A percentile compares a stretch with the other conserved stretches of the same genome.
Conservation (phyloP, 1,140 invertebrate species). For the Mya arenaria region DNA sequence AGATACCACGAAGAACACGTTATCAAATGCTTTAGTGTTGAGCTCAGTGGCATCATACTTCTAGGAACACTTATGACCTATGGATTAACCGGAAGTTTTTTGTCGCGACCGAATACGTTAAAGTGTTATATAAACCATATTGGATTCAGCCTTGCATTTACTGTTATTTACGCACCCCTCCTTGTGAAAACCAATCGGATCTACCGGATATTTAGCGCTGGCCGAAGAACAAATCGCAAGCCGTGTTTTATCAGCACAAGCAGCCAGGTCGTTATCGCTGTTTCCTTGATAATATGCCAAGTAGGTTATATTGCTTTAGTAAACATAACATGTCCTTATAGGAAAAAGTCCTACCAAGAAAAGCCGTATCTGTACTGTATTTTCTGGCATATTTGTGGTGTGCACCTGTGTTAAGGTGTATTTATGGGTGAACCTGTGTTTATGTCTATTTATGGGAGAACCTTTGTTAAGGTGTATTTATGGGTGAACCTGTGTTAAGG, state of each 20-base stretch:
- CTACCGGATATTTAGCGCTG: slow-evolving; percentile 94
- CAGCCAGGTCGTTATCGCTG: slow-evolving; percentile 69
- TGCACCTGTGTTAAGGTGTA: no score
- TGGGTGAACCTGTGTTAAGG: no score
- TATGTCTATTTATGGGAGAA: no score
- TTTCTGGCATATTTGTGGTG: neutral
- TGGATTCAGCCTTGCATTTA: slow-evolving; percentile 87
- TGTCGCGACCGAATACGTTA: slow-evolving; percentile 85
- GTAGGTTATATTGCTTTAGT: slow-evolving; percentile 53
- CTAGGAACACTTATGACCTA: slow-evolving; percentile 66
- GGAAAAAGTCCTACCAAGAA: no score
- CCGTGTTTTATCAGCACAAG: slow-evolving; percentile 66
- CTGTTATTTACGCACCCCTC: slow-evolving; percentile 90
- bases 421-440: no score
- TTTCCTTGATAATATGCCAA: slow-evolving; percentile 66
- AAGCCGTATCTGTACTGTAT: no score
- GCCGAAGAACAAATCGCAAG: slow-evolving; percentile 76
- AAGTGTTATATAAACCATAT: slow-evolving; percentile 89
- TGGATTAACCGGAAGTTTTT: slow-evolving; percentile 65
- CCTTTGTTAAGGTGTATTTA: no score
- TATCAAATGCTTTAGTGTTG: slow-evolving; percentile 72
- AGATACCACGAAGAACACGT: slow-evolving; percentile 66
- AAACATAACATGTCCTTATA: neutral
- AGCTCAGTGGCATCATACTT: slow-evolving; percentile 72
- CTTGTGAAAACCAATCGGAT: slow-evolving; percentile 95